Evolutionary conservation across 2,113 vertebrate species (phyloP), one percentile per base, ranked within the genome.

Genomic region (Psephotus haematonotus): DNA sequence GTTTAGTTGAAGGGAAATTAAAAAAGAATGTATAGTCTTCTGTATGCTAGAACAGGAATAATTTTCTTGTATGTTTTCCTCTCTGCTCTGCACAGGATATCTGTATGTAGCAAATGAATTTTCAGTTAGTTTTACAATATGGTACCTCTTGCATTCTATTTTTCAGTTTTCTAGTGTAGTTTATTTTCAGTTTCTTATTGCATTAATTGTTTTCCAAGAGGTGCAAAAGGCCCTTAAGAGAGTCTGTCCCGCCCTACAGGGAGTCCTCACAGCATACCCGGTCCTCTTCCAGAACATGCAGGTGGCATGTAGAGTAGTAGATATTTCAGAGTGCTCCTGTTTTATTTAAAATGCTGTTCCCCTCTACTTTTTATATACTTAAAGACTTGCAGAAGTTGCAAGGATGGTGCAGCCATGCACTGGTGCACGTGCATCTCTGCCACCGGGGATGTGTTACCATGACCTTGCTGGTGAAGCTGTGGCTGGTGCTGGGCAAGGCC

Each of bases 401-500:
- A 35, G 70, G 22, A 4, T 22, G 46, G 9, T 65, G 35, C n/a
- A 68, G 28, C 44, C 2, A 0, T 16, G 25, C 18, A 11, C 29
- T 9, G 33, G 4, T 2, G 0, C n/a, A 13, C 7, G 23, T 84
- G 60, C n/a, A 0, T 2, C 12, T 7, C 25, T 10, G 5, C 35
- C 3, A 4, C 17, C 12, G 18, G 28, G 22, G 28, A 22, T 0
- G 2, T 35, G 23, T 53, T 55, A 8, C 69, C 5, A 1, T 1
- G 4, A 17, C 16, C 25, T 90, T 1, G 0, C 49, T 77, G 53
- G 39, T 28, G 35, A 53, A 77, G 23, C 43, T 3, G 1, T 0
- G 5, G 39, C 35, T 49, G n/a, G n/a, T 47, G 13, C 7, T 81
- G 44, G 46, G 46, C 52, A 68, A 50, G 41, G 46, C 3, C 3